Evolutionary conservation across 2,888 invertebrate genomes (phyloP), one percentile per base, ranked within the genome.

Genomic region (Heliconius cydno): DNA sequence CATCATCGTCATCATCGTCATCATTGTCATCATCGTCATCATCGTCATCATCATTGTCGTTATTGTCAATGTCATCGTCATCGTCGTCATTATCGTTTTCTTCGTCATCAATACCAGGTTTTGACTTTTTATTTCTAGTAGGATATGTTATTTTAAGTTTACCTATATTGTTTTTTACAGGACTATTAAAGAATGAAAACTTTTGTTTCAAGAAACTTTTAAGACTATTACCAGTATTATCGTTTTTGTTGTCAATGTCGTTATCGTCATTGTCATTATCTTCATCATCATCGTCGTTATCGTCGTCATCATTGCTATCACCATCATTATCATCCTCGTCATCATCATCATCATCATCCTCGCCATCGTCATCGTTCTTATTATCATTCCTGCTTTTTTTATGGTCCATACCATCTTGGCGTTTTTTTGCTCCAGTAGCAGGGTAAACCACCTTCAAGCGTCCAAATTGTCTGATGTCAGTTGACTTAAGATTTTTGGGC

Each of bases 1-100:
- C 89, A 13, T 92, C 92, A 46, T 92, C 93, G 81, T 95, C 93
- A n/a, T 95, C 92, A 34, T 93, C 93, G 68, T 94, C 92, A 0
- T 92, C 88, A 2, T 93, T 89, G 19, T 94, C 88, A 3, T 92
- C 90, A 3, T 95, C 91, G n/a, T 95, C 93, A 28, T 95, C 92
- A 28, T 95, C 91, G 1, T 95, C 91, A 2, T 95, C 92, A 13
- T 95, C 92, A 9, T 95, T 92, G 15, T 94, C 88, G 0, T 87
- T 85, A 3, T 92, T 88, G 15, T 34, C 57, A 9, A 90, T 88
- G 7, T 90, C 86, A n/a, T 89, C 87, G 13, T 91, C 87, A 79
- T 95, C 92, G 30, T 95, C 93, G n/a, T 96, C 92, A 5, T 95
- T 91, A 0, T 88, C 86, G 0, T 88, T 85, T 0, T 89, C 85